Conservation (phyloP, 1,140 invertebrate species). For the Drosophila melanogaster region DNA sequence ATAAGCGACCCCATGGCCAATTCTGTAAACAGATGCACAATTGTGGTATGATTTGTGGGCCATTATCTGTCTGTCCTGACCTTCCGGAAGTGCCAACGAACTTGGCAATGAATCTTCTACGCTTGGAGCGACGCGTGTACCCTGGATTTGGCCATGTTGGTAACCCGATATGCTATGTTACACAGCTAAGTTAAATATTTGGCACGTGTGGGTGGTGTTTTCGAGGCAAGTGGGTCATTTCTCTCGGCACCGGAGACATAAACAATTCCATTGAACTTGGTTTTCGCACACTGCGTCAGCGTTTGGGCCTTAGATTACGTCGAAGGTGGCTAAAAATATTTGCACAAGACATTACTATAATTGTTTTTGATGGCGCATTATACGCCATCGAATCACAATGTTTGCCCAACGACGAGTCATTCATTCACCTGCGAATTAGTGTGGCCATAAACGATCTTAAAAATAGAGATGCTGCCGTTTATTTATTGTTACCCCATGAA, state of each 20-base stretch:
- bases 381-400: constrained; percentile 59
- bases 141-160: constrained; percentile 54
- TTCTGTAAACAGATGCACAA: constrained; percentile 45
- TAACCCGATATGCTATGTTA: constrained; percentile 8
- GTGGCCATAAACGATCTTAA: constrained; percentile 55
- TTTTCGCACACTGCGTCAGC: constrained; percentile 47
- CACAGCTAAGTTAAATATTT: constrained; percentile 19
- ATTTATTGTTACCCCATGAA: constrained; percentile 44
- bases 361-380: constrained; percentile 45
- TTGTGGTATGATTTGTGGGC: constrained; percentile 53
- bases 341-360: constrained; percentile 59
- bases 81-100: constrained; percentile 73
- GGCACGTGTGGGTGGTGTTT: constrained; percentile 40
- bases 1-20: constrained; percentile 58
- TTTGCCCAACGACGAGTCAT: constrained; percentile 57
- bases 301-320: constrained; percentile 33
- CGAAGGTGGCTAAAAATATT: constrained; percentile 60
- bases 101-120: constrained; percentile 73
- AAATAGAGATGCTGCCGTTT: constrained; percentile 47
- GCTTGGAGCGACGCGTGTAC: constrained; percentile 49
- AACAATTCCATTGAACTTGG: constrained; percentile 76
- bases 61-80: constrained; percentile 42
- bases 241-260: constrained; percentile 13
- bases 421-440: constrained; percentile 61
- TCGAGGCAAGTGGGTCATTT: constrained; percentile 43